Conservation (phyloP, 2,797 vertebrate species). For the Australoheros facetus region DNA sequence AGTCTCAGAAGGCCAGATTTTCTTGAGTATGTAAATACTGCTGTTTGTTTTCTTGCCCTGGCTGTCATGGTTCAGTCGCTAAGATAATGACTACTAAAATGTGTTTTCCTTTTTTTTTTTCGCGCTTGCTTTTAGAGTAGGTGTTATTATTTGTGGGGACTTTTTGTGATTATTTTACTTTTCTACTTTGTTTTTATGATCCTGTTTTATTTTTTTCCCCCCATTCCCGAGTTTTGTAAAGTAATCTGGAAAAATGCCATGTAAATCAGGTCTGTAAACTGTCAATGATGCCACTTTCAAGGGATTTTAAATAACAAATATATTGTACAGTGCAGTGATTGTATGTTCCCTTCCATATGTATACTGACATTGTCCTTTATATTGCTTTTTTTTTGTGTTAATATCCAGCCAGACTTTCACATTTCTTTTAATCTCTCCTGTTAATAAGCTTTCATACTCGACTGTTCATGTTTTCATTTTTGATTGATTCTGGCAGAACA, state of each 20-base stretch:
- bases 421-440: background rate
- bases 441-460: background rate
- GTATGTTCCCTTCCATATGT: background rate
- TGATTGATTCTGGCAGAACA: background rate
- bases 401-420: background rate
- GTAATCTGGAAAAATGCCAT: background rate
- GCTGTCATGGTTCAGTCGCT: background rate
- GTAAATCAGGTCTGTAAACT: background rate
- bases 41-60: background rate
- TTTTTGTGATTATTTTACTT: background rate
- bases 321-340: background rate
- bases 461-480: background rate
- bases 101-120: background rate
- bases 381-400: background rate
- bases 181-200: background rate
- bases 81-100: background rate
- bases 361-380: background rate
- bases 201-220: background rate
- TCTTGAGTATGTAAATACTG: conserved; percentile 25
- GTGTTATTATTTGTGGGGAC: background rate
- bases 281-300: background rate
- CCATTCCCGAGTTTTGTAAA: background rate
- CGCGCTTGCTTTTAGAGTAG: background rate
- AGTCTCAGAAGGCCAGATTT: background rate
- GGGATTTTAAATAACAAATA: background rate